Conservation (phyloP, 2,113 vertebrate genomes). For the Cololabis saira region DNA sequence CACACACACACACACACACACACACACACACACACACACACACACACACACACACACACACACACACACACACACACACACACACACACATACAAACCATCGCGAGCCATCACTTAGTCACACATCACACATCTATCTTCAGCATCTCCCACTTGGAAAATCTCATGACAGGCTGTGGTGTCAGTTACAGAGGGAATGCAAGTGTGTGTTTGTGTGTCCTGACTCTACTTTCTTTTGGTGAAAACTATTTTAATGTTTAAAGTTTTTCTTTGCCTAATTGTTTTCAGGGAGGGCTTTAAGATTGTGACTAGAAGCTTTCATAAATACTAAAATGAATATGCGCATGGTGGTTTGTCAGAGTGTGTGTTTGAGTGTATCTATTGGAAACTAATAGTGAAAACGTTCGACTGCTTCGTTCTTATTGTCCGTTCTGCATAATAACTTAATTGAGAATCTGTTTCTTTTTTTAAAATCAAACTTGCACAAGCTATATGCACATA, state of each 20-base stretch:
- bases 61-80: constrained; percentile 30
- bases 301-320: too few relatives aligned
- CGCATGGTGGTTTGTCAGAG: too few relatives aligned
- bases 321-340: too few relatives aligned
- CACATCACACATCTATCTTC: constrained; percentile 69
- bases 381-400: too few relatives aligned
- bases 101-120: constrained; percentile 50
- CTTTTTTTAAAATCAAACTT: too few relatives aligned
- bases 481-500: too few relatives aligned
- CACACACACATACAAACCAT: constrained; percentile 18
- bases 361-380: too few relatives aligned
- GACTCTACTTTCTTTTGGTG: neutral
- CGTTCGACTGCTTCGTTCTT: too few relatives aligned
- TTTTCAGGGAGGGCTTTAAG: too few relatives aligned
- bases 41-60: constrained; percentile 25
- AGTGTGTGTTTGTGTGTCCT: neutral
- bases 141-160: constrained; percentile 47
- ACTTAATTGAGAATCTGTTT: too few relatives aligned
- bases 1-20: constrained; percentile 24
- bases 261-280: constrained; percentile 12
- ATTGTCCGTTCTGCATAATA: too few relatives aligned
- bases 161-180: constrained; percentile 52
- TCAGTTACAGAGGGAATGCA: constrained; percentile 17
- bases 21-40: constrained; percentile 31
- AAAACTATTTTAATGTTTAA: constrained; percentile 1